These are phyloP conservation scores for Chelon auratus DNA, from an alignment of 2,797 vertebrate genomes.

Conservation along the genomic window DNA sequence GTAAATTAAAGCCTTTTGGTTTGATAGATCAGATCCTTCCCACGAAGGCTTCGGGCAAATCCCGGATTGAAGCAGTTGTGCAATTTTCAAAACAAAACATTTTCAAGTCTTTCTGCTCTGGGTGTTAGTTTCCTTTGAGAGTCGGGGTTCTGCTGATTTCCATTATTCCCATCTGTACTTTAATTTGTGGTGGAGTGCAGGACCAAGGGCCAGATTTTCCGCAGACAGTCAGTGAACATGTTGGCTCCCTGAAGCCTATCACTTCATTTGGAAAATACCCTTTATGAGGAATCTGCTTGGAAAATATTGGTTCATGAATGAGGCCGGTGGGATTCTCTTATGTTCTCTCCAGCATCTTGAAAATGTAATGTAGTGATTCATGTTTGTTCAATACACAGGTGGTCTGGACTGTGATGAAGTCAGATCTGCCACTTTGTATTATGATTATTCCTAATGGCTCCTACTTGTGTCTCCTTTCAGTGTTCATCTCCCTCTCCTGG, in stretches of 20 bases:
- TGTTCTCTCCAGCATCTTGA: slow-evolving; percentile 38
- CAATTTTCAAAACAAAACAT: slow-evolving; percentile 76
- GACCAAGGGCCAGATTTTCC: slow-evolving; percentile 71
- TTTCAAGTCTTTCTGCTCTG: slow-evolving; percentile 65
- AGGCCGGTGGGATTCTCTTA: slow-evolving; percentile 47
- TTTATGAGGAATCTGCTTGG: slow-evolving; percentile 70
- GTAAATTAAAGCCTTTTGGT: slow-evolving; percentile 82
- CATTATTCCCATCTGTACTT: slow-evolving; percentile 72
- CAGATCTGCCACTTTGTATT: not conserved
- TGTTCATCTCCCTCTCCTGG: slow-evolving; percentile 95
- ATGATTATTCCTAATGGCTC: slow-evolving; percentile 27
- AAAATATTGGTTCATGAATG: slow-evolving; percentile 66
- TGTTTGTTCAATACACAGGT: slow-evolving; percentile 64
- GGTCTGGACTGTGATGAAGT: slow-evolving; percentile 44
- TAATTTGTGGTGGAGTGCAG: slow-evolving; percentile 68
- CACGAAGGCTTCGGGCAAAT: slow-evolving; percentile 69
- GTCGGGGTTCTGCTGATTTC: slow-evolving; percentile 67
- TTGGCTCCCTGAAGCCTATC: slow-evolving; percentile 73
- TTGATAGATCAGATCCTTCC: slow-evolving; percentile 77
- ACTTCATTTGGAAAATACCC: slow-evolving; percentile 79
- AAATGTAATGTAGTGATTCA: slow-evolving; percentile 63
- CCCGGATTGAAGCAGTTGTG: slow-evolving; percentile 64
- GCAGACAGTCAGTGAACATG: slow-evolving; percentile 69
- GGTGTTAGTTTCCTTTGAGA: slow-evolving; percentile 74
- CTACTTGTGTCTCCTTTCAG: slow-evolving; percentile 75